phyloP scores from a whole-genome alignment of 2,113 vertebrate species.

The Scophthalmus maximus region DNA sequence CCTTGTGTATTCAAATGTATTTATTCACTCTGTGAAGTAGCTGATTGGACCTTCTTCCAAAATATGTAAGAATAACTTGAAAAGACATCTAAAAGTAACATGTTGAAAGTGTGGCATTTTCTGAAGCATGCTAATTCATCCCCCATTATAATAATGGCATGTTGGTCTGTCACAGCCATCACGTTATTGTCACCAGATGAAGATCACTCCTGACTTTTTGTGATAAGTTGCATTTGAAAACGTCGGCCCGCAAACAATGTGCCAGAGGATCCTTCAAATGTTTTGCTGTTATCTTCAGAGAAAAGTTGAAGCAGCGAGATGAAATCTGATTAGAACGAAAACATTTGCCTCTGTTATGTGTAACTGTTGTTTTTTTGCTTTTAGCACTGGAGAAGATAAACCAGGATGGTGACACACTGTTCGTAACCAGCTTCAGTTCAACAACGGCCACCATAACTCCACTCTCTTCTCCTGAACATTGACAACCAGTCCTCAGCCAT shows the following conservation, averaged over 20 bases:
- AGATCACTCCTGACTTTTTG: constrained; percentile 42
- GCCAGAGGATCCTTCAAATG: constrained; percentile 55
- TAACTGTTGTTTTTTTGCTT: constrained; percentile 78
- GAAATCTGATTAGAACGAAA: constrained; percentile 49
- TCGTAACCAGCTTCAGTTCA: constrained; percentile 75
- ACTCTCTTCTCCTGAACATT: constrained; percentile 59
- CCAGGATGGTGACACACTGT: constrained; percentile 81
- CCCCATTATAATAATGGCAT: constrained; percentile 49
- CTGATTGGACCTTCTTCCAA: constrained; percentile 51
- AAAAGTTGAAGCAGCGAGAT: constrained; percentile 43
- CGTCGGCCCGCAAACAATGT: constrained; percentile 48
- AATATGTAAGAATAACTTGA: constrained; percentile 43
- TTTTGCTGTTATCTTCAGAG: constrained; percentile 31
- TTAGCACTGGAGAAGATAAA: constrained; percentile 76
- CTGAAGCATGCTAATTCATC: constrained; percentile 45
- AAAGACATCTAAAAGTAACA: constrained; percentile 37
- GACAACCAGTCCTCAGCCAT: constrained; percentile 76
- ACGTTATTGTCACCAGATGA: constrained; percentile 56
- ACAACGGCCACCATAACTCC: constrained; percentile 70
- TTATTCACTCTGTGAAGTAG: constrained; percentile 47
- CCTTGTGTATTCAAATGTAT: constrained; percentile 41
- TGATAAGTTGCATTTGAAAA: constrained; percentile 54
- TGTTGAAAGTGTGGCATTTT: constrained; percentile 47
- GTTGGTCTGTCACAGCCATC: constrained; percentile 61
- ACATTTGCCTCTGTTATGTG: constrained; percentile 61